Evolutionary conservation across 2,113 vertebrate species (phyloP), one percentile per base, ranked within the genome.

Genomic region (Cyphomyrus discorhynchus): DNA sequence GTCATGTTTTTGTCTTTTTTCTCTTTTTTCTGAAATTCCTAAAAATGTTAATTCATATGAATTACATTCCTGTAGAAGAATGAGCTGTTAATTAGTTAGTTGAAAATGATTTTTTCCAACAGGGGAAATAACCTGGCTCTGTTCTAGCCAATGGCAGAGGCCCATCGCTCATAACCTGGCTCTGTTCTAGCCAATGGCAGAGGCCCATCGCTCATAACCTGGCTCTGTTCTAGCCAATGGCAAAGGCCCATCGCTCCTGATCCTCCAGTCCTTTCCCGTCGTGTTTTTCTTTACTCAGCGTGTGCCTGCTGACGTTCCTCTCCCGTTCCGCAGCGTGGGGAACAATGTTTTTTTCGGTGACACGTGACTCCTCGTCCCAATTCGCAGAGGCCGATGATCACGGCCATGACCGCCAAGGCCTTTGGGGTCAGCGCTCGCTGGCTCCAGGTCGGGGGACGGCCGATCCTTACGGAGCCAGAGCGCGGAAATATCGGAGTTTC

Each of bases 61-160:
- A 56, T 87, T 87, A 87, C 46, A 87, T 87, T 87, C 27, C 85
- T 42, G 15, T 47, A 87, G 85, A 53, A 53, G 85, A 87, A 87
- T 15, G 49, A 35, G 27, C 35, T n/a, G 27, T 35, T 87, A 87
- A 87, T 87, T 56, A 87, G 45, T 87, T 31, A 21, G 85, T 50
- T 52, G 31, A 53, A 87, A 53, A 53, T 53, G 31, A 87, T 53
- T 87, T 87, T 53, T 86, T 35, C 10, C 47, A 19, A 53, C 47
- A 3, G 15, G 47, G 85, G 52, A 52, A 47, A 86, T 52, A 86
- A 53, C 46, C 49, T 17, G 9, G 35, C 35, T 39, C 35, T 39
- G 35, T 39, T 39, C 35, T 39, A 39, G 35, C 35, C 35, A 39
- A 39, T 39, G 35, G 35, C 35, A 39, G 35, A 39, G 3, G 1